These are phyloP conservation scores for Baccha elongata DNA, from an alignment of 2,888 invertebrate genomes.

Conservation along the genomic window DNA sequence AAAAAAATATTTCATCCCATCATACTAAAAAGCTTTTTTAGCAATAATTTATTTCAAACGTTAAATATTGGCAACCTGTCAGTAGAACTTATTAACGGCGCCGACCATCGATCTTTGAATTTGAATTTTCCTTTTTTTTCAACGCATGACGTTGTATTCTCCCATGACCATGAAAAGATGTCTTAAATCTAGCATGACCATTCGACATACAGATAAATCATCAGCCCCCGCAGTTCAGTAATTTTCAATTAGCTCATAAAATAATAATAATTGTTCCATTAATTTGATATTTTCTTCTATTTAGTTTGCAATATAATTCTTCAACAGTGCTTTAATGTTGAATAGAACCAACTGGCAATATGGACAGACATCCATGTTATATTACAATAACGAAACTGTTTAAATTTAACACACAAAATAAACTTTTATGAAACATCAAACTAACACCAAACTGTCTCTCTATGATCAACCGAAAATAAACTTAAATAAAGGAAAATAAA, in stretches of 20 bases:
- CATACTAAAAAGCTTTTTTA: background rate
- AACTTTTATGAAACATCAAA: slow-evolving; percentile 6
- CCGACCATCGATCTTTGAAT: slow-evolving; percentile 10
- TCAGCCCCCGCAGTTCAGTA: background rate
- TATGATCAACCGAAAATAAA: slow-evolving; percentile 43
- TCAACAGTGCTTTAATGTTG: background rate
- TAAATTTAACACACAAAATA: too few species aligned
- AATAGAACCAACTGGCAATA: background rate
- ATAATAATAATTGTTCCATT: slow-evolving; percentile 23
- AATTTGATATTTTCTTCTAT: background rate
- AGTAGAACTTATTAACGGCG: background rate
- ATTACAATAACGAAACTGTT: background rate
- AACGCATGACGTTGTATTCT: background rate
- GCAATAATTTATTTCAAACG: background rate
- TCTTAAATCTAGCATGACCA: background rate
- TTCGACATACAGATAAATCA: slow-evolving; percentile 13
- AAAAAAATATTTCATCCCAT: background rate
- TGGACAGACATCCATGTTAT: background rate
- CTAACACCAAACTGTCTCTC: slow-evolving; percentile 14
- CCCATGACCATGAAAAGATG: background rate
- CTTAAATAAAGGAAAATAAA: slow-evolving; percentile 33
- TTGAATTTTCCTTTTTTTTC: slow-evolving; percentile 2
- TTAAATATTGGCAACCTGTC: background rate
- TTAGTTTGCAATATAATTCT: background rate
- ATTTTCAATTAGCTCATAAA: slow-evolving; percentile 16